Evolutionary conservation across 2,888 invertebrate species (phyloP).

Genomic region (Frankliniella intonsa): DNA sequence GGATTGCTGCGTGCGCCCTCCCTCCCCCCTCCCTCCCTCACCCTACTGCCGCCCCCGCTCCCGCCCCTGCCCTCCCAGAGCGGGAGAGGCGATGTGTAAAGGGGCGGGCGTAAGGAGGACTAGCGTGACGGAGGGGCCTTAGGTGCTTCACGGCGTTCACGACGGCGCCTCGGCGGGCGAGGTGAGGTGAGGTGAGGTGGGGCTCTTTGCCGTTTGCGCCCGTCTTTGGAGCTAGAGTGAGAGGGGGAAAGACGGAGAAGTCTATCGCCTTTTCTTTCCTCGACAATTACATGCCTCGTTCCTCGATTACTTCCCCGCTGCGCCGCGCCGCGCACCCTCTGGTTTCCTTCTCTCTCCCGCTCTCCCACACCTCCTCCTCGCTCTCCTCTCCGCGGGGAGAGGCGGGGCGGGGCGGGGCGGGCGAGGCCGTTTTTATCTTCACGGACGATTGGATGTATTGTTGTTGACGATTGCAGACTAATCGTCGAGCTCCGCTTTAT

Average conservation of each 20-base stretch:
- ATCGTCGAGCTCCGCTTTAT: slow-evolving; percentile 1
- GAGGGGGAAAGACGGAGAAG: background rate
- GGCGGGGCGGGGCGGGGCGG: background rate
- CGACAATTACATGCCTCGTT: slow-evolving; percentile 20
- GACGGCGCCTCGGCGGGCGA: background rate
- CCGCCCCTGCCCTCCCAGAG: no score
- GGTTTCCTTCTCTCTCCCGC: background rate
- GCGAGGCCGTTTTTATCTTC: slow-evolving; percentile 2
- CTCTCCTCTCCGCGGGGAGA: no score
- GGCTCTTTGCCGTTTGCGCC: background rate
- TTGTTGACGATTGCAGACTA: slow-evolving; percentile 19
- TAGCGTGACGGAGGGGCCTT: background rate
- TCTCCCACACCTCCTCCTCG: background rate
- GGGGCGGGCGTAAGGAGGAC: no score
- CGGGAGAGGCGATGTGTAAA: no score
- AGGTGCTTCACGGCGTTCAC: background rate
- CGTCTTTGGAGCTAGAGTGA: no score
- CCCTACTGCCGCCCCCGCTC: no score
- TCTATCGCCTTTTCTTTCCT: background rate
- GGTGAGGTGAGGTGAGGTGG: background rate
- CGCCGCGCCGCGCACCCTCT: background rate
- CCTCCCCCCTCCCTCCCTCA: no score
- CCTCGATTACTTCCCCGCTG: background rate
- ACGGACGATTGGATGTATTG: slow-evolving; percentile 19
- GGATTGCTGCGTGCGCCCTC: no score